Evolutionary conservation across 2,113 vertebrate genomes (phyloP), one percentile per base, ranked within the genome.

Genomic region (Coryphaenoides rupestris): DNA sequence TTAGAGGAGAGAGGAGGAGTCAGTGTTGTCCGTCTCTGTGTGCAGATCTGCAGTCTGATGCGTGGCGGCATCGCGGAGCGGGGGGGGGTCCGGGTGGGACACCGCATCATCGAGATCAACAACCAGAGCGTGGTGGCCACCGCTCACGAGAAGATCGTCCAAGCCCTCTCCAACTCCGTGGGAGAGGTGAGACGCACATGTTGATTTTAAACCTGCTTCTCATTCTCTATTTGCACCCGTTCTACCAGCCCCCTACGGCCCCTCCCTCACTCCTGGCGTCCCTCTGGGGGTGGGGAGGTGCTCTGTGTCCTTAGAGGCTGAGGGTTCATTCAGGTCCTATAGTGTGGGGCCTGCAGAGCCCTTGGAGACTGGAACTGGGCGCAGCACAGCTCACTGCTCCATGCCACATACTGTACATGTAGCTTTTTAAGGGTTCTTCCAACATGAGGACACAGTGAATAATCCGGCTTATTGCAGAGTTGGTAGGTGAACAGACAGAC

Each of bases 21-120:
- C 4, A 21, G 1, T 26, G 52, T 60, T 49, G 70, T 21, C 13
- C n/a, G n/a, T 78, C 10, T n/a, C 5, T 22, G 19, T 69, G 19
- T 55, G 52, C 81, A 99, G 96, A 99, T 99, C 58, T 98, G 97
- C 90, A 99, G 97, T 79, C 87, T 99, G 81, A 98, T 98, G 97
- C 86, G 97, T 60, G 96, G 97, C 0, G 97, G 97, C 49, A 99
- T 99, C n/a, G 97, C 97, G 0, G 96, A 98, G 87, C 87, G 96
- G 73, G 96, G 97, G 0, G 96, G 97, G 0, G 97, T 98, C 1
- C 89, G 96, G 0, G 97, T 99, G 0, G 97, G 97, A 63, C 97
- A 98, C 74, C 91, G 96, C 13, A 99, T 98, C 65, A 99, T 99
- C 4, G 97, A 99, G 89, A 98, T 99, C 90, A 99, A 98, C 0